phyloP scores from a whole-genome alignment of 2,113 vertebrate genomes.

The Nycticebus coucang region DNA sequence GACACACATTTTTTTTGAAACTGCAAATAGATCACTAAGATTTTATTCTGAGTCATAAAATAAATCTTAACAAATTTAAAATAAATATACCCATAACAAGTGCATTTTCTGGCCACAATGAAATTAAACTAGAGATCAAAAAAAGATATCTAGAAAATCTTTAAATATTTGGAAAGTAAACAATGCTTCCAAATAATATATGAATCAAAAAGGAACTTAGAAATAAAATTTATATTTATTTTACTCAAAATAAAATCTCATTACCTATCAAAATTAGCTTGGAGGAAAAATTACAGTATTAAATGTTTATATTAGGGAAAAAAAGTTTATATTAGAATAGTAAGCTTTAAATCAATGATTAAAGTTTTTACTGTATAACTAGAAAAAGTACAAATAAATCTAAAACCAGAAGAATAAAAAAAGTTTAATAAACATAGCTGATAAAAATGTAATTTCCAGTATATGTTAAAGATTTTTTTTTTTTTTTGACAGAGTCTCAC shows the following conservation, averaged over 20 bases:
- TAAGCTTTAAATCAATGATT: not conserved
- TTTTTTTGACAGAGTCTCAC: no score
- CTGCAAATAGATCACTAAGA: not conserved
- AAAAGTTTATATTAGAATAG: not conserved
- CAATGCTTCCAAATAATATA: not conserved
- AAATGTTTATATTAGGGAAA: not conserved
- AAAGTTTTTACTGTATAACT: not conserved
- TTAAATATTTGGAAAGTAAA: not conserved
- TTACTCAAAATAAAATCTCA: constrained; percentile 4
- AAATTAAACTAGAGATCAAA: not conserved
- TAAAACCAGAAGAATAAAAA: not conserved
- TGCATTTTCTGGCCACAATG: not conserved
- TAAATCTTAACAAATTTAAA: not conserved
- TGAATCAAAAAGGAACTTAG: not conserved
- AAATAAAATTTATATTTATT: not conserved
- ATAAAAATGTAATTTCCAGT: not conserved
- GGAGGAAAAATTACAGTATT: not conserved
- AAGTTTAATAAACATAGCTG: not conserved
- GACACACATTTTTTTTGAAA: not conserved
- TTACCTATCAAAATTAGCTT: not conserved
- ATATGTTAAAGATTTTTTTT: constrained; percentile 11
- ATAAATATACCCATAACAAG: not conserved
- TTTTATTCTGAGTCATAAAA: not conserved
- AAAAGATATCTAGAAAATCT: not conserved
- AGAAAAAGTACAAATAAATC: constrained; percentile 24